Percentiles rank a stretch among this genome's conserved stretches.
These are phyloP conservation scores for Sinotaia quadrata DNA, from an alignment of 2,888 invertebrate genomes.

Conservation along the genomic window DNA sequence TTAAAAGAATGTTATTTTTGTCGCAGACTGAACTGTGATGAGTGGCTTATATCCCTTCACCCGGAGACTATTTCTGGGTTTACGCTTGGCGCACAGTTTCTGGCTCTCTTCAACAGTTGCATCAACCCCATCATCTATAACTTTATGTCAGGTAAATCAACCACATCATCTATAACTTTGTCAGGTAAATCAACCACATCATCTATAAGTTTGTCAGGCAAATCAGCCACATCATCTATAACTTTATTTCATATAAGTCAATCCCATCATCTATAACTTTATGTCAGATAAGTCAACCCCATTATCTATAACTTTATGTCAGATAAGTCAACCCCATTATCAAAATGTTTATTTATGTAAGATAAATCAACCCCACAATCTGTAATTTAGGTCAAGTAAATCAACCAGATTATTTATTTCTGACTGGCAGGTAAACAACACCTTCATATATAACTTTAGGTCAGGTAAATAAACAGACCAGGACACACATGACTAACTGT, in stretches of 20 bases:
- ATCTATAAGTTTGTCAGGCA: constrained; percentile 36
- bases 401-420: constrained; percentile 36
- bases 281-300: constrained; percentile 28
- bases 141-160: constrained; percentile 31
- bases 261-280: constrained; percentile 37
- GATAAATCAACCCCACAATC: constrained; percentile 27
- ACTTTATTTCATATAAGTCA: constrained; percentile 35
- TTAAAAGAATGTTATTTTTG: no score
- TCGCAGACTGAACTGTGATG: no score
- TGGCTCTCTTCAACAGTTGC: constrained; percentile 34
- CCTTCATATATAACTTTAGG: constrained; percentile 36
- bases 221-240: constrained; percentile 27
- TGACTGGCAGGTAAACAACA: constrained; percentile 35
- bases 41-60: no score
- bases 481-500: no score
- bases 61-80: constrained; percentile 24
- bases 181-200: constrained; percentile 25
- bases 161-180: constrained; percentile 33
- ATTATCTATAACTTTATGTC: constrained; percentile 36
- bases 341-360: constrained; percentile 34
- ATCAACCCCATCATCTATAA: constrained; percentile 37
- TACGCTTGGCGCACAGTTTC: constrained; percentile 29
- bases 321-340: constrained; percentile 27
- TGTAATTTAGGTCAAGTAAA: no score
- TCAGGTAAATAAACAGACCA: constrained; percentile 26